Evolutionary conservation across 2,888 invertebrate genomes (phyloP).

Genomic region (Venusia cambrica): DNA sequence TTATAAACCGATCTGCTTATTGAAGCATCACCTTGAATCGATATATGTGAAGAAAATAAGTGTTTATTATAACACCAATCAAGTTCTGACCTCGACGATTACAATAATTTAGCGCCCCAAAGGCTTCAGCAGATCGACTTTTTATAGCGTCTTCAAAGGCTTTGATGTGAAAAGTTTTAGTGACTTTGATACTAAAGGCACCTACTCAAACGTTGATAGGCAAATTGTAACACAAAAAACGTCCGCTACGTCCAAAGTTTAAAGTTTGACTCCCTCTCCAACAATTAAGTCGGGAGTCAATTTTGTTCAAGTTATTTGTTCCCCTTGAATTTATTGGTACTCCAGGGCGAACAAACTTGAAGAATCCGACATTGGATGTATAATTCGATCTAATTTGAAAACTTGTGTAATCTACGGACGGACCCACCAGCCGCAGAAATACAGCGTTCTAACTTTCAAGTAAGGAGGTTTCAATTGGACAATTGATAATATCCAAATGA

Average conservation of each 20-base stretch:
- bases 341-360: conserved; percentile 52
- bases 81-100: not conserved
- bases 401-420: conserved; percentile 48
- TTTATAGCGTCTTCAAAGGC: too few relatives aligned
- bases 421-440: conserved; percentile 31
- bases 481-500: too few relatives aligned
- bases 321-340: conserved; percentile 64
- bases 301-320: conserved; percentile 67
- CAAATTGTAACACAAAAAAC: conserved; percentile 44
- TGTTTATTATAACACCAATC: conserved; percentile 22
- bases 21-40: conserved; percentile 46
- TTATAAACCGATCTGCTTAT: conserved; percentile 50
- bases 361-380: conserved; percentile 57
- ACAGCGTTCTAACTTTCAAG: conserved; percentile 20
- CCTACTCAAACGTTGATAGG: conserved; percentile 7
- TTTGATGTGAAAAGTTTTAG: too few relatives aligned
- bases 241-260: conserved; percentile 39
- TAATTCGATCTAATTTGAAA: conserved; percentile 60
- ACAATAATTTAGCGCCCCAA: too few relatives aligned
- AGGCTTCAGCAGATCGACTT: too few relatives aligned
- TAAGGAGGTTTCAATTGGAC: too few relatives aligned
- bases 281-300: conserved; percentile 62
- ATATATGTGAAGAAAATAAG: conserved; percentile 31
- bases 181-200: too few relatives aligned
- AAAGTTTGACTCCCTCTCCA: conserved; percentile 54